A percentile compares a stretch with the other conserved stretches of the same genome.
Evolutionary conservation across 2,113 vertebrate species (phyloP).

Genomic region (Thamnaconus septentrionalis): DNA sequence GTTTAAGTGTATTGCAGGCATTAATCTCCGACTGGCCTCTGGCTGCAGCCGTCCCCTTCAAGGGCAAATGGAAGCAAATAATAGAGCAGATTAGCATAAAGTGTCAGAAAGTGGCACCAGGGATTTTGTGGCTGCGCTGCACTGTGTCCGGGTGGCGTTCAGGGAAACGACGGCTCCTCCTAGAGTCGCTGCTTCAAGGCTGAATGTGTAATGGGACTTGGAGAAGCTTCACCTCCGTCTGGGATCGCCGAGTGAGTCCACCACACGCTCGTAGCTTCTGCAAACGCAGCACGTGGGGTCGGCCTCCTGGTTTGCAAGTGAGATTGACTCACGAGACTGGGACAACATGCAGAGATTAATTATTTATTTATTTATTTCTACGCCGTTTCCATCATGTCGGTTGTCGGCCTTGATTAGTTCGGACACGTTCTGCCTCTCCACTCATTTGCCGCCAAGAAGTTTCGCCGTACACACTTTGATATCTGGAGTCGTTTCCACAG

Average conservation of each 20-base stretch:
- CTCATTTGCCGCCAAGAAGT: conserved; percentile 33
- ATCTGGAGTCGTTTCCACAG: conserved; percentile 25
- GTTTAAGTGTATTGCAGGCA: too few species aligned
- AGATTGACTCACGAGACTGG: conserved; percentile 5
- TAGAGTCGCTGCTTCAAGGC: too few species aligned
- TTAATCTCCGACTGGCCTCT: background rate
- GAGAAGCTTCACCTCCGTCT: too few species aligned
- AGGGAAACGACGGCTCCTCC: conserved; percentile 4
- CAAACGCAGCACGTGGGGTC: too few species aligned
- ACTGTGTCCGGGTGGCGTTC: conserved; percentile 1
- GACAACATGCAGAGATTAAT: conserved; percentile 36
- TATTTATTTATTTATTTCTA: too few species aligned
- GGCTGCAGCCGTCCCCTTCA: conserved; percentile 47
- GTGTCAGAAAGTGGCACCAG: conserved; percentile 2
- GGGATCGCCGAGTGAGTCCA: too few species aligned
- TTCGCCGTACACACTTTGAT: conserved; percentile 33
- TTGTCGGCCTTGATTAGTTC: conserved; percentile 50
- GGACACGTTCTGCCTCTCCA: conserved; percentile 51
- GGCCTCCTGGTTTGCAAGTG: too few species aligned
- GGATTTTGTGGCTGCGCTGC: conserved; percentile 14
- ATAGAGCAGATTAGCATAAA: conserved; percentile 47
- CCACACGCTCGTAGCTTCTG: too few species aligned
- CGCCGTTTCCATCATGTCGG: conserved; percentile 20
- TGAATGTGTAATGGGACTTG: too few species aligned
- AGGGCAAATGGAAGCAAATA: conserved; percentile 41